Evolutionary conservation across 2,797 vertebrate species (phyloP).

Genomic region (Brachyalestes nurse): DNA sequence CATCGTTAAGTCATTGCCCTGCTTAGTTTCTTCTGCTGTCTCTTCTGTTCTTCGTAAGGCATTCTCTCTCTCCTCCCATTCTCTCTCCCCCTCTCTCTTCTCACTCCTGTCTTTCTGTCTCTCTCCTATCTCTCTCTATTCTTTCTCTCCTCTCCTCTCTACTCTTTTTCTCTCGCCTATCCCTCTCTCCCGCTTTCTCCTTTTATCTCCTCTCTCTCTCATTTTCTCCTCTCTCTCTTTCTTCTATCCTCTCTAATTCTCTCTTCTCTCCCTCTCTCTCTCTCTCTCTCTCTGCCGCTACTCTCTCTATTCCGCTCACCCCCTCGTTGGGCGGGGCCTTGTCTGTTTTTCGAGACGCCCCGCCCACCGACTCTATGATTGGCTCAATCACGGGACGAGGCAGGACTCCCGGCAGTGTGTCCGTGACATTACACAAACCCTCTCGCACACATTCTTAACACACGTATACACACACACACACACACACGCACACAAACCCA

Average conservation of each 20-base stretch:
- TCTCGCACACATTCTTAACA: slow-evolving; percentile 39
- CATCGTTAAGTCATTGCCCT: slow-evolving; percentile 24
- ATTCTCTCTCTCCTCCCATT: not conserved
- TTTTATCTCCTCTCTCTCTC: not conserved
- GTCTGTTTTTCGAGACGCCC: slow-evolving; percentile 58
- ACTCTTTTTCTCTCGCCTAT: slow-evolving; percentile 15
- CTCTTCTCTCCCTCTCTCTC: slow-evolving; percentile 19
- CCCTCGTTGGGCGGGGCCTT: slow-evolving; percentile 64
- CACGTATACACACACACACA: slow-evolving; percentile 67
- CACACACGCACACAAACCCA: slow-evolving; percentile 41
- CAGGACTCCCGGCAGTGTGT: slow-evolving; percentile 73
- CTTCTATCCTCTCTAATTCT: slow-evolving; percentile 30
- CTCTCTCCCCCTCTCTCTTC: slow-evolving; percentile 21
- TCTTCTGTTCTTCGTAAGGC: not conserved
- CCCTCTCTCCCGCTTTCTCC: slow-evolving; percentile 6
- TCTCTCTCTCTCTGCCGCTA: slow-evolving; percentile 33
- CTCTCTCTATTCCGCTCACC: slow-evolving; percentile 16
- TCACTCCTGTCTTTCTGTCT: too few relatives aligned
- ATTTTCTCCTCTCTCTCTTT: slow-evolving; percentile 4
- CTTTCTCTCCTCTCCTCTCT: slow-evolving; percentile 32
- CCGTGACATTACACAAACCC: slow-evolving; percentile 75
- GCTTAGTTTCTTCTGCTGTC: slow-evolving; percentile 37
- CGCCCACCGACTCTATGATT: slow-evolving; percentile 71
- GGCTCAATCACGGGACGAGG: slow-evolving; percentile 70
- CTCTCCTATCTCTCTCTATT: slow-evolving; percentile 4